These are phyloP conservation scores for Picathartes gymnocephalus DNA, from an alignment of 2,113 vertebrate genomes.

Conservation along the genomic window DNA sequence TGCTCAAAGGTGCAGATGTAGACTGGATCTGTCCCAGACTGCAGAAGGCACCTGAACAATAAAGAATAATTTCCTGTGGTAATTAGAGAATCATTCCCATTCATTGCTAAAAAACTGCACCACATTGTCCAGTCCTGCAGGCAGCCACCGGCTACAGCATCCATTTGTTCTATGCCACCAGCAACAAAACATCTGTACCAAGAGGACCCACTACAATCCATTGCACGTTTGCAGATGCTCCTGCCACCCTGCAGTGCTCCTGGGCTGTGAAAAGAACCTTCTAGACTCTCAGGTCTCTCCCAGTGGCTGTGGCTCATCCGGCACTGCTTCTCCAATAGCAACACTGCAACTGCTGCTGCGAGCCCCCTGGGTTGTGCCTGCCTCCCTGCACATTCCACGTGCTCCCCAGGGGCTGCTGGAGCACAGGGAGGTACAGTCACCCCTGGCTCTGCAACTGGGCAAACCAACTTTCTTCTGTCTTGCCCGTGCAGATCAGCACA, in stretches of 20 bases:
- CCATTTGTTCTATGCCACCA: not conserved
- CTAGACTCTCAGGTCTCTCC: not conserved
- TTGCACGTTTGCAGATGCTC: not conserved
- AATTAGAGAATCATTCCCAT: not conserved
- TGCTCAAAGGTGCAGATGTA: not conserved
- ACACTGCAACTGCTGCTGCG: no score
- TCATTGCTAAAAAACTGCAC: not conserved
- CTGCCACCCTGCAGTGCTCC: not conserved
- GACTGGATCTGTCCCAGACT: not conserved
- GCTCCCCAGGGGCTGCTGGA: not conserved
- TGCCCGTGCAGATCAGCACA: not conserved
- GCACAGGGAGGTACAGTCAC: not conserved
- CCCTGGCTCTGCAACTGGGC: not conserved
- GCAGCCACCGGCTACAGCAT: not conserved
- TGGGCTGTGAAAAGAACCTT: not conserved
- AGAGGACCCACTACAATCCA: not conserved
- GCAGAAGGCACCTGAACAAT: not conserved
- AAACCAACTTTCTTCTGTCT: not conserved
- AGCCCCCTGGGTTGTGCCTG: not conserved
- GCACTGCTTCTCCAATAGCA: not conserved
- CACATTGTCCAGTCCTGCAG: not conserved
- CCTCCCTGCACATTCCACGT: not conserved
- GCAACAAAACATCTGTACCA: not conserved
- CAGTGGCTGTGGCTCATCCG: not conserved
- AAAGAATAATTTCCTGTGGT: no score